These are phyloP conservation scores for Leptoclinus maculatus DNA, from an alignment of 2,797 vertebrate species.

Conservation along the genomic window DNA sequence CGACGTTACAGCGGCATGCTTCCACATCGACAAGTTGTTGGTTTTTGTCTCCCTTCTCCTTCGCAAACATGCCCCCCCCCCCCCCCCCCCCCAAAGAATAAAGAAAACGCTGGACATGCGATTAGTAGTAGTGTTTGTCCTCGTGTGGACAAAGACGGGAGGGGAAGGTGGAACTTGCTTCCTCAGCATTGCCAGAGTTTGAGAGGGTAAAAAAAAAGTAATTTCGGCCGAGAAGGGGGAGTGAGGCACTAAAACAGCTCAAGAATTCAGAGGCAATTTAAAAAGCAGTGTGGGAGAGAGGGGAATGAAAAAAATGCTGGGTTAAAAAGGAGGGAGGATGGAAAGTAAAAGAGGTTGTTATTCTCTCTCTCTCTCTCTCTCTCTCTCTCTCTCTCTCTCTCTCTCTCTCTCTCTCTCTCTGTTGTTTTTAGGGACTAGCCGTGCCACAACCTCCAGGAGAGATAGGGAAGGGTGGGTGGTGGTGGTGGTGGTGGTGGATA, in stretches of 20 bases:
- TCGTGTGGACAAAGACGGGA: slow-evolving; percentile 76
- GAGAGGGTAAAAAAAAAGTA: slow-evolving; percentile 85
- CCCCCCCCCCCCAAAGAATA: no score
- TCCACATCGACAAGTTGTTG: slow-evolving; percentile 27
- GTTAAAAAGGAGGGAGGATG: slow-evolving; percentile 85
- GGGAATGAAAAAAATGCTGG: slow-evolving; percentile 85
- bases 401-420: slow-evolving; percentile 59
- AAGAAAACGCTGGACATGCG: slow-evolving; percentile 27
- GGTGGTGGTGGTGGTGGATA: slow-evolving; percentile 59
- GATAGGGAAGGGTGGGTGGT: slow-evolving; percentile 80
- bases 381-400: slow-evolving; percentile 59
- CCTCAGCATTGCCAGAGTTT: slow-evolving; percentile 83
- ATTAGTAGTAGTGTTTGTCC: slow-evolving; percentile 68
- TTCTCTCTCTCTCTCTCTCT: slow-evolving; percentile 72
- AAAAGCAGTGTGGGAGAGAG: slow-evolving; percentile 89
- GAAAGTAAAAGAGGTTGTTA: slow-evolving; percentile 87
- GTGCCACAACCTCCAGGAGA: slow-evolving; percentile 85
- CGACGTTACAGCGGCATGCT: slow-evolving; percentile 32
- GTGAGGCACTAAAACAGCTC: slow-evolving; percentile 87
- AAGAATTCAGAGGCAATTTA: slow-evolving; percentile 91
- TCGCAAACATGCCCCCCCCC: slow-evolving; percentile 16
- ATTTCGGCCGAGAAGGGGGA: slow-evolving; percentile 86
- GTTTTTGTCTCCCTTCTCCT: not conserved
- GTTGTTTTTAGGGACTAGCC: slow-evolving; percentile 88
- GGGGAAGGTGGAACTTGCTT: slow-evolving; percentile 82